Base-by-base conservation (phyloP, 1,140 invertebrate genomes). In the Zaprionus davidi region DNA sequence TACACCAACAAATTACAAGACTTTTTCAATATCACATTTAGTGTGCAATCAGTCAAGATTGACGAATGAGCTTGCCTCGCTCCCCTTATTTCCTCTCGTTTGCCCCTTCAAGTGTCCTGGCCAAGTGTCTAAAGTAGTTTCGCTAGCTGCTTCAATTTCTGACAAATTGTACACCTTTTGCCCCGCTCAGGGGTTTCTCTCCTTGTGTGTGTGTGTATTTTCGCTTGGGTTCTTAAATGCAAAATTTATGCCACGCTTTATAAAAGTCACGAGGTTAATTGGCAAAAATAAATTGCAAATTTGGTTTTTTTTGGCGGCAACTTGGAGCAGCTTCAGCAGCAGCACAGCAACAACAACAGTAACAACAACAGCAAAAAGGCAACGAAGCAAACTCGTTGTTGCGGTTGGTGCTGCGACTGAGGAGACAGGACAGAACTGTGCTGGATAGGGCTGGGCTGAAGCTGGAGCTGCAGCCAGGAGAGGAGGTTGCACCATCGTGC, bases 231-330 rank as follows among this genome's bases (percentile, higher is more conserved):
- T 70, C 71, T 74, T 71, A 80, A 82, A 74, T 91, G 67, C 59
- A 79, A 91, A 91, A 91, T 91, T 91, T 87, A 91, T 91, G 87
- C 87, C 76, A 87, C 67, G 87, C 79, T 81, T 83, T 91, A 87
- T 91, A 87, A 90, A 85, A 91, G 87, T 91, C 87, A 91, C 76
- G 87, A 87, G 87, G 87, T 90, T 91, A 91, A 91, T 91, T 91
- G 87, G 87, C 67, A 90, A 87, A 87, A 84, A 91, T 91, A 91
- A 91, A 91, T 91, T 91, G 87, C 83, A 91, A 91, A 83, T 83
- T 90, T 85, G 72, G 64, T 88, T 86, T 82, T 84, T 82, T 81
- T 83, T 78, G 81, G 63, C 63, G 73, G 82, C 64, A 76, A 82
- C 76, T 84, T 81, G 78, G 62, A 74, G 78, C 55, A 66, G 66